Evolutionary conservation across 2,113 vertebrate genomes (phyloP), one percentile per base, ranked within the genome.

Genomic region (Acrocephalus kingi): DNA sequence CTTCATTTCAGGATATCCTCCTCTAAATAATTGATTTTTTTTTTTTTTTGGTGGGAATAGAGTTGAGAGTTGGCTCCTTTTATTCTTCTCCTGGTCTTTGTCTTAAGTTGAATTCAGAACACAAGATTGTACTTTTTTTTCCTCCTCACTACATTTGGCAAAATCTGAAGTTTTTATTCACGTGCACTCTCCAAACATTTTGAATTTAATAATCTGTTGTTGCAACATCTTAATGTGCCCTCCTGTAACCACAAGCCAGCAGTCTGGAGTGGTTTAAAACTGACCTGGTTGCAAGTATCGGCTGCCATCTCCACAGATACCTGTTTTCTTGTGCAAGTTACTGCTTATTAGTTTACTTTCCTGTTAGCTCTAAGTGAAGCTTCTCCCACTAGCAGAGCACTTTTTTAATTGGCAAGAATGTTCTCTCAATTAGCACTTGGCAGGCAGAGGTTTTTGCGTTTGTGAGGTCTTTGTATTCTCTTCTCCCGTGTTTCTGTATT

Each of bases 401-500:
- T 73, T 64, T 24, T 54, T 62, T 28, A 71, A 56, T 84, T 68
- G 80, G 21, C 41, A 63, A 13, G 48, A 84, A 68, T 64, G 59
- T 88, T 92, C 59, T 90, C 59, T 85, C 78, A 66, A 6, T 97
- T 90, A 88, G 82, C 25, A 27, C 52, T 86, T 31, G 10, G 82
- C 67, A 83, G 51, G 58, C 74, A 74, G 58, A 94, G 16, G 18
- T 66, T 94, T 89, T 82, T 78, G 39, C 43, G 28, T 93, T 95
- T 80, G 92, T 74, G 93, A 96, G 82, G 67, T 90, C 87, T 90
- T 87, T 90, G 54, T 85, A 22, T 83, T 94, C 90, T 67, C 51
- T 64, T 78, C 58, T 79, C 63, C 85, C 4, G 2, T 19, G 1
- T 86, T 91, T 88, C 61, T 84, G 24, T 54, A 6, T 96, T 92